Evolutionary conservation across 2,797 vertebrate species (phyloP), one percentile per base, ranked within the genome.

Genomic region (Vultur gryphus): DNA sequence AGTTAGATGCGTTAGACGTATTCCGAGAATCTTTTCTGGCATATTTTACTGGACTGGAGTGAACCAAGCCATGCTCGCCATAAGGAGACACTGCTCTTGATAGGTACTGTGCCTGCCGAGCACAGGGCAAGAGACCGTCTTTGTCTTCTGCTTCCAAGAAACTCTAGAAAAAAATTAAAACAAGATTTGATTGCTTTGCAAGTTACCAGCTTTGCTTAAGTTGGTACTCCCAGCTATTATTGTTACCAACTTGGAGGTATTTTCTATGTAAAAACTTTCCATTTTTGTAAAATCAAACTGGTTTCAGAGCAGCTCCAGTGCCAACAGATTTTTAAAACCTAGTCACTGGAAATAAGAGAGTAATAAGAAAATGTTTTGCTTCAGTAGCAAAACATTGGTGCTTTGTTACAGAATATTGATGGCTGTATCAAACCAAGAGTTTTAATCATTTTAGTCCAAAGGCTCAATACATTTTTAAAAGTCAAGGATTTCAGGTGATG

Each of bases 81-180:
- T 84, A 89, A 87, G 90, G 51, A 43, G 72, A 58, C 4, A 80
- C 26, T 2, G 26, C 75, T 87, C 52, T 69, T 13, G 85, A 23
- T 4, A 90, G 78, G 90, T 39, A 66, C 8, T 41, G 94, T 41
- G 75, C 21, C 59, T 92, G 96, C 33, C 6, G 28, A 85, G 85
- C 82, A 55, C 44, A 48, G 11, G 83, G 35, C 21, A 72, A 81
- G 52, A 52, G 18, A 26, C 7, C 2, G 0, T 48, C 69, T 69
- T 90, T 72, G 16, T 78, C 89, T 83, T 94, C 95, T 46, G 25
- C 61, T 72, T 97, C 91, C 29, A 80, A 67, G 89, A 92, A 88
- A 83, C 43, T 78, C 98, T 98, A 73, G 86, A 64, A 94, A 95
- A 95, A 93, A 94, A 83, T 26, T 2, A 46, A 91, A 66, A 26